These are phyloP conservation scores for Gobio occitaniae DNA, from an alignment of 2,797 vertebrate species.

Conservation along the genomic window DNA sequence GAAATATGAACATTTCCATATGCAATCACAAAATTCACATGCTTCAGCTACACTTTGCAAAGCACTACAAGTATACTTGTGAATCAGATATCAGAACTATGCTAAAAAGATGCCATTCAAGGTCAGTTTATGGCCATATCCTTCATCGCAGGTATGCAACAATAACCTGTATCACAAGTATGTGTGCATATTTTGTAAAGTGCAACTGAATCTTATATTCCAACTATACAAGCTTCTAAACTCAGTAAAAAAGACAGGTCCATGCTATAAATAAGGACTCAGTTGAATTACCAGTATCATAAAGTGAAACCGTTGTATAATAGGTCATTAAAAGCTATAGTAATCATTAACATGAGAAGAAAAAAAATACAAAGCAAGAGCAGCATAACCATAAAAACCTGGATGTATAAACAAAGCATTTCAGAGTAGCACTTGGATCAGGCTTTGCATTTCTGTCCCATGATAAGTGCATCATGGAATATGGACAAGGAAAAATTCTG, in stretches of 20 bases:
- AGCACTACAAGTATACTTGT: conserved; percentile 54
- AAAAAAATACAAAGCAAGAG: conserved; percentile 25
- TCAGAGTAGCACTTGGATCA: conserved; percentile 27
- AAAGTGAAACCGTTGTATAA: conserved; percentile 28
- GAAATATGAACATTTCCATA: conserved; percentile 51
- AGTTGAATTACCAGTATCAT: conserved; percentile 39
- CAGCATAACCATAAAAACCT: conserved; percentile 23
- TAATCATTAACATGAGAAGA: conserved; percentile 49
- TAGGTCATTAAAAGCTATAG: conserved; percentile 35
- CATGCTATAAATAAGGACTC: conserved; percentile 53
- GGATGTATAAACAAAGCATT: not conserved
- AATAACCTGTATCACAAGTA: conserved; percentile 32
- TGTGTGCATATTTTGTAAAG: conserved; percentile 50
- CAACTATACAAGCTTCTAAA: conserved; percentile 44
- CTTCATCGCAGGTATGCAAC: not conserved
- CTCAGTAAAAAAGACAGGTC: conserved; percentile 26
- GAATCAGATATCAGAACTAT: not conserved
- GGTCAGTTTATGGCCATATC: conserved; percentile 32
- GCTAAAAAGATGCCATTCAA: conserved; percentile 52
- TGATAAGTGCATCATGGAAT: conserved; percentile 41
- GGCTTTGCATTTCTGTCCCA: conserved; percentile 10
- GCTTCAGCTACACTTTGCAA: conserved; percentile 80
- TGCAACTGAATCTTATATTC: conserved; percentile 54
- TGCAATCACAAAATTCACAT: conserved; percentile 67
- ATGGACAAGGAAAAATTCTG: conserved; percentile 55